A percentile compares a stretch with the other conserved stretches of the same genome.
phyloP scores from a whole-genome alignment of 2,888 invertebrate genomes.

The Leptura quadrifasciata region DNA sequence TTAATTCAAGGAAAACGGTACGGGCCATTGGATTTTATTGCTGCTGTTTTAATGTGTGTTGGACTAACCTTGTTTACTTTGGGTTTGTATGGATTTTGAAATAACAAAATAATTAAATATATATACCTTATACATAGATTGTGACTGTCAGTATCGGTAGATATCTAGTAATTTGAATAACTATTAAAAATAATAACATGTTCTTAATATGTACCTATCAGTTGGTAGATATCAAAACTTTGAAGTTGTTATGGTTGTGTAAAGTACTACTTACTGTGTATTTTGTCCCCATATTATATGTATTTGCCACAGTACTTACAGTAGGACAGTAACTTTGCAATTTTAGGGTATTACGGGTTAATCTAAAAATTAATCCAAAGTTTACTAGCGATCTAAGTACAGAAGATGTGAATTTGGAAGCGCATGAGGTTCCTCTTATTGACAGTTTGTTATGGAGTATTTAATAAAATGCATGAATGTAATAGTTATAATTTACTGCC shows the following conservation, averaged over 20 bases:
- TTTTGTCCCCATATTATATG: no score
- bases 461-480: no score
- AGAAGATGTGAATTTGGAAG: neutral
- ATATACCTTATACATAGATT: neutral
- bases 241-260: no score
- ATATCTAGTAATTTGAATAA: neutral
- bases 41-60: constrained; percentile 90
- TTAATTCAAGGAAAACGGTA: constrained; percentile 93
- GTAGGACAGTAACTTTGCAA: no score
- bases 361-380: no score
- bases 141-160: neutral
- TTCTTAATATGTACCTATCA: neutral
- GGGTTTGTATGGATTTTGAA: constrained; percentile 76
- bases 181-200: neutral
- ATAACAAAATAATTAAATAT: constrained; percentile 23
- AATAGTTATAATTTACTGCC: no score
- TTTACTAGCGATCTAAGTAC: neutral
- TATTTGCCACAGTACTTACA: no score
- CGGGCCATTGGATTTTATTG: constrained; percentile 87
- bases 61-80: constrained; percentile 94
- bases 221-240: neutral
- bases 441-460: no score
- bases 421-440: neutral
- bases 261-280: no score
- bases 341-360: no score